Conservation (phyloP, 1,140 invertebrate genomes). For the Nasonia longicornis region DNA sequence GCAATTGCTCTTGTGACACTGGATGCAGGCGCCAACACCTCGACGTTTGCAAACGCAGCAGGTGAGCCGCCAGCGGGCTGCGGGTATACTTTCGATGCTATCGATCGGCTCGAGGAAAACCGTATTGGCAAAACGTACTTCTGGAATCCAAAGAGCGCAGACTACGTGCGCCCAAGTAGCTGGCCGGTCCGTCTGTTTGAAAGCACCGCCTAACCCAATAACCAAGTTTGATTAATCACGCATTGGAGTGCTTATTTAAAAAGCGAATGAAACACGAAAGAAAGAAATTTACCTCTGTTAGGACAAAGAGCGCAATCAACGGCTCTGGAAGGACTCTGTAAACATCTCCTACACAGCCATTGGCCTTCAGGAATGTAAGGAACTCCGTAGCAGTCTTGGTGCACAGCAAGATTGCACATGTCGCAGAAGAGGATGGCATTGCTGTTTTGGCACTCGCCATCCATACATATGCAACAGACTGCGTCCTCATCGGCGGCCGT, state of each 20-base stretch:
- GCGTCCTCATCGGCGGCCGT: constrained; percentile 95
- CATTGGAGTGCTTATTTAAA: neutral
- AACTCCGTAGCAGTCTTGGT: constrained; percentile 99
- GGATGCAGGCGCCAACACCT: constrained; percentile 95
- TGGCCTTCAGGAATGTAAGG: constrained; percentile 99
- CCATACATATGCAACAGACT: constrained; percentile 95
- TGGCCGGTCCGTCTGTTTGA: constrained; percentile 95
- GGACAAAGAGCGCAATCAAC: constrained; percentile 98
- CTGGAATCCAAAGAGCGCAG: constrained; percentile 98
- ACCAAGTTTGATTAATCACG: neutral
- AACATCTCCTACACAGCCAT: constrained; percentile 94
- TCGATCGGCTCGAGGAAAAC: constrained; percentile 98
- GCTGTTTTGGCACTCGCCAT: constrained; percentile 96
- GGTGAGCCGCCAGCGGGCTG: constrained; percentile 93
- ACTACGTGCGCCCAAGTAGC: constrained; percentile 98
- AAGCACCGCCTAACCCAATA: constrained; percentile 80
- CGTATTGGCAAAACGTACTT: constrained; percentile 97
- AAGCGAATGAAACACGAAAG: neutral
- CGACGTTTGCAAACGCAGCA: constrained; percentile 98
- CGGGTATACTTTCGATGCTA: constrained; percentile 94
- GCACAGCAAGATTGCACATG: constrained; percentile 99
- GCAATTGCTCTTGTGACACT: constrained; percentile 96
- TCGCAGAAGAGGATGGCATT: constrained; percentile 96
- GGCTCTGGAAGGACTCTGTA: constrained; percentile 94
- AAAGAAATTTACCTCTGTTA: constrained; percentile 78